Evolutionary conservation across 1,140 invertebrate species (phyloP).

Genomic region (Paralvinella palmiformis): DNA sequence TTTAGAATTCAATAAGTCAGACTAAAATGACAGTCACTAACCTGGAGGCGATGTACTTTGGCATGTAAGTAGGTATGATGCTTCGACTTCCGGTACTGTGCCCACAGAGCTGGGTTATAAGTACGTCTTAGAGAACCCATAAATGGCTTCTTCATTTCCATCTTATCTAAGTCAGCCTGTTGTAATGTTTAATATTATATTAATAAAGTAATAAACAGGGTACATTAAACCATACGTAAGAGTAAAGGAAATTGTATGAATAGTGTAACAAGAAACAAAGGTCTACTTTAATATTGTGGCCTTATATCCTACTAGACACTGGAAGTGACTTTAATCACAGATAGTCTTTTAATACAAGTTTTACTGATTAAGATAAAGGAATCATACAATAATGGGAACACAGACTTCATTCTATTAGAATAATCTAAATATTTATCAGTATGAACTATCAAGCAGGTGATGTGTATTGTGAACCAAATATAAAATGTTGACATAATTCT

Average conservation of each 20-base stretch:
- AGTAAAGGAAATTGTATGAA: no score
- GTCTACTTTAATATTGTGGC: not conserved
- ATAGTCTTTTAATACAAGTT: not conserved
- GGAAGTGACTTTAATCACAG: not conserved
- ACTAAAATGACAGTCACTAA: no score
- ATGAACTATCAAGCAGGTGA: no score
- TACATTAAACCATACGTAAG: not conserved
- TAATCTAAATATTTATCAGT: no score
- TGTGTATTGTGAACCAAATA: no score
- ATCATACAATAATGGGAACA: no score
- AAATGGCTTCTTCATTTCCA: slow-evolving; percentile 83
- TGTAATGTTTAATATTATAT: not conserved
- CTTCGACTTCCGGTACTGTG: slow-evolving; percentile 65
- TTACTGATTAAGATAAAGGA: not conserved
- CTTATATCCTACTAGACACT: not conserved
- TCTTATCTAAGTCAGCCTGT: slow-evolving; percentile 73
- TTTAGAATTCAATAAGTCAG: no score
- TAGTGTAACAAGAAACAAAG: not conserved
- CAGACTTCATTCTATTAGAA: no score
- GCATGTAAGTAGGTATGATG: slow-evolving; percentile 64
- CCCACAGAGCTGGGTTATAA: slow-evolving; percentile 69
- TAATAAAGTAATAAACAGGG: not conserved
- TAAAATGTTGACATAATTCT: no score
- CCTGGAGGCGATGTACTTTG: slow-evolving; percentile 63
- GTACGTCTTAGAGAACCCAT: slow-evolving; percentile 69